Evolutionary conservation across 2,797 vertebrate species (phyloP), one percentile per base, ranked within the genome.

Genomic region (Rhinophrynus dorsalis): DNA sequence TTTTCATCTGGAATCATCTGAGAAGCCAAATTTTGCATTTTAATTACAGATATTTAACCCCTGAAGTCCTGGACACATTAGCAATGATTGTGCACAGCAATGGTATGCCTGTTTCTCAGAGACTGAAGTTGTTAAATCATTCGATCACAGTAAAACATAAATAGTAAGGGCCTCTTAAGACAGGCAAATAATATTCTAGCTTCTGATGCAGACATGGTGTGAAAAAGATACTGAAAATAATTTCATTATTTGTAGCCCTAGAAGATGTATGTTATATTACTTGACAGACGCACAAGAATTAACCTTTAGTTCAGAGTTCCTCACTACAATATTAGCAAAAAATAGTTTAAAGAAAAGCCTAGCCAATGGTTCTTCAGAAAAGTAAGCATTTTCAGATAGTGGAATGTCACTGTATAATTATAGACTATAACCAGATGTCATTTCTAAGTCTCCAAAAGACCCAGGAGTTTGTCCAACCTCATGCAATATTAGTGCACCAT

Each of bases 1-100:
- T 86, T 85, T 83, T 63, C 83, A 85, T 84, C 80, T 79, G 79
- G 76, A 75, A 77, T 82, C 75, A 67, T 50, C 48, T 79, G 85
- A 82, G 84, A 85, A 88, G 84, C 80, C 84, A 82, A 88, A 80
- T 78, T 81, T 81, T 83, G 88, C 84, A 90, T 90, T 83, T 86
- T 90, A 90, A 91, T 90, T 88, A 89, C 79, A 80, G 83, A 79
- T 83, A 82, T 80, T 72, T 86, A 89, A 73, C 70, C 70, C 62
- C 3, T 60, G 24, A 5, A 29, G 21, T 67, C 37, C 47, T 18
- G 47, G 20, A 58, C n/a, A 26, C 33, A 12, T 33, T 42, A 3
- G 5, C 44, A 65, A 30, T 50, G 20, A 13, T 32, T 21, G 15
- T 23, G 20, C 8, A 26, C 5, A 58, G 15, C 33, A 29, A 18